phyloP scores from a whole-genome alignment of 1,140 invertebrate genomes.

The Hycleus phaleratus region DNA sequence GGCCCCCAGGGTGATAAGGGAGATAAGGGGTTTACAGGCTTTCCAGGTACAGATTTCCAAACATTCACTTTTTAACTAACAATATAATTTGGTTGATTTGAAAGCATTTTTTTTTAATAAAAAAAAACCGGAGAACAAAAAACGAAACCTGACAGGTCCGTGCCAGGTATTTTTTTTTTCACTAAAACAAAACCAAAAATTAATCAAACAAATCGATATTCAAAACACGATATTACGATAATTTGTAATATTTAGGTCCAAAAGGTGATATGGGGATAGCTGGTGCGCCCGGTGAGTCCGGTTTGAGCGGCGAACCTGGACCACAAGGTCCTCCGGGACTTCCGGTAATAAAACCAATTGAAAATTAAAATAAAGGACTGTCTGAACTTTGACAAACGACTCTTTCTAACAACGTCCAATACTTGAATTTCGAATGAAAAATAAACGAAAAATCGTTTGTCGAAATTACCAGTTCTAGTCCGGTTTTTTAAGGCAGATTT shows the following conservation, averaged over 20 bases:
- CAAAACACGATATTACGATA: neutral
- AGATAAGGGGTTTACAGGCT: slow-evolving; percentile 70
- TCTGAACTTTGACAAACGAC: no score
- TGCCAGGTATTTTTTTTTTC: no score
- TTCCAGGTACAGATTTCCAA: slow-evolving; percentile 29
- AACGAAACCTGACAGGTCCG: no score
- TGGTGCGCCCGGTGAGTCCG: slow-evolving; percentile 71
- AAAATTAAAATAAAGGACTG: no score
- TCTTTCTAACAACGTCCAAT: no score
- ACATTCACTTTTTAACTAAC: neutral
- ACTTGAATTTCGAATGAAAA: no score
- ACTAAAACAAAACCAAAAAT: no score
- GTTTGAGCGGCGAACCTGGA: slow-evolving; percentile 75
- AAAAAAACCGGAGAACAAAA: no score
- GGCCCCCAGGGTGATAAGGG: slow-evolving; percentile 83
- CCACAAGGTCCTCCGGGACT: slow-evolving; percentile 78
- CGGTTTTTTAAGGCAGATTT: neutral
- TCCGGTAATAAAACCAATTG: slow-evolving; percentile 46
- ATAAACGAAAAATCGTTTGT: no score
- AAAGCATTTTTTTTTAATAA: slow-evolving; percentile 7
- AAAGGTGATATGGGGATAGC: slow-evolving; percentile 52
- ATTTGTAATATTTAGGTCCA: slow-evolving; percentile 29
- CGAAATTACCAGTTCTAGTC: neutral
- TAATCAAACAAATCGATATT: neutral
- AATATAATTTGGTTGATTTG: neutral